Base-by-base conservation (phyloP, 2,113 vertebrate genomes). In the Neoarius graeffei region DNA sequence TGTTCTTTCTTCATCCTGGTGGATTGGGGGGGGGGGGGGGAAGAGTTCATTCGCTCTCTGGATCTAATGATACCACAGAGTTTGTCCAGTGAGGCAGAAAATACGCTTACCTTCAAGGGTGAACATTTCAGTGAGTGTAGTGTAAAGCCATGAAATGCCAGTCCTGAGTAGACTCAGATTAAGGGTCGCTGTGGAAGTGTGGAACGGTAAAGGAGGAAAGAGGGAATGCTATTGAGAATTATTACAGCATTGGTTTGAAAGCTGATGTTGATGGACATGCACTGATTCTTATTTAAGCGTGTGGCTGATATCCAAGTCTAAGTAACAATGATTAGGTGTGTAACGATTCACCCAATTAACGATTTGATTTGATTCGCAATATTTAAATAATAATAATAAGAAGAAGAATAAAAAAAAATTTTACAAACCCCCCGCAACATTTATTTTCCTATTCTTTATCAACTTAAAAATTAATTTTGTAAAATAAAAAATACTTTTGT, bases 1-100 rank as follows among this genome's bases (percentile, higher is more conserved):
- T 42, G 42, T 42, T 42, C 42, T 42, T 42, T 42, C 73, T 64
- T 86, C 52, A 50, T 77, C n/a, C 25, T 79, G 59, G 64, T 54
- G 73, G 85, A 66, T 85, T n/a, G n/a, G 66, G n/a, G 59, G 57
- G 2, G 35, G 14, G 74, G 5, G 80, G 35, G 59, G 74, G 56
- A 79, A 56, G 85, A 86, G 15, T 56, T 80, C 27, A 79, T 76
- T 71, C 14, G 1, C 74, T 85, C 48, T 42, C 14, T 52, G 67
- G 56, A 69, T 48, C 67, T 86, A 81, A 89, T 92, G 91, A 93
- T 93, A 92, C 93, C 93, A 92, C 87, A 23, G 85, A 42, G 60
- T 69, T 93, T 94, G 94, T 90, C 73, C 90, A 91, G 91, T 90
- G 91, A 93, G 89, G 93, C 93, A 94, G 92, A 94, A 95, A 95